Base-by-base conservation (phyloP, 2,113 vertebrate species). In the Lonchura striata region DNA sequence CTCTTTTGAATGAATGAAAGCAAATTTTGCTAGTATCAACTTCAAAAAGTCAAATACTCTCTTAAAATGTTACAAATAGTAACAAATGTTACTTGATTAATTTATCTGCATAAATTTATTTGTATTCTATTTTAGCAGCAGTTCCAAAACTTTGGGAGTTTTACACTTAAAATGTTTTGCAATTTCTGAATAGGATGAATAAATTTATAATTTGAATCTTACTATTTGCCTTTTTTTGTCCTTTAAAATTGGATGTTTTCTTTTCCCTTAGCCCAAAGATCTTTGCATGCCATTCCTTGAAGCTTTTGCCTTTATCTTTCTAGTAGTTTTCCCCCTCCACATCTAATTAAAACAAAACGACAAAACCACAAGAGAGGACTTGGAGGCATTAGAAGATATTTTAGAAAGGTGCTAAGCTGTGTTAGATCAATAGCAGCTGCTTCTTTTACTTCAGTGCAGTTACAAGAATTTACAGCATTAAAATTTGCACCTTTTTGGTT, bases 321-420 rank as follows among this genome's bases (percentile, higher is more conserved):
- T 53, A 37, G 17, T 64, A 4, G 15, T 5, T 15, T 49, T 15
- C 5, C 5, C 0, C 4, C 12, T 16, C 6, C 7, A n/a, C 9
- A 7, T 39, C 8, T 88, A 70, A 80, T 70, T 52, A 63, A 91
- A 91, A 60, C 12, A 87, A 82, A 90, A 46, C 28, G 6, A 70
- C 15, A 78, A 87, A 84, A 44, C 21, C 56, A 78, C 11, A 47
- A 25, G 50, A 4, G 1, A 91, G 21, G 63, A 11, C 56, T 82
- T 61, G 47, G 57, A 69, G 66, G 50, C 28, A 76, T 46, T 44
- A 77, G n/a, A 52, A 68, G 22, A 78, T 54, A 7, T 33, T 92
- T 85, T 76, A 82, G 54, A 57, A 85, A 77, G 25, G 46, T 94
- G n/a, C 6, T 85, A 56, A 76, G 9, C n/a, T 88, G 42, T 72